phyloP scores from a whole-genome alignment of 2,888 invertebrate genomes.

The Limnephilus rhombicus region DNA sequence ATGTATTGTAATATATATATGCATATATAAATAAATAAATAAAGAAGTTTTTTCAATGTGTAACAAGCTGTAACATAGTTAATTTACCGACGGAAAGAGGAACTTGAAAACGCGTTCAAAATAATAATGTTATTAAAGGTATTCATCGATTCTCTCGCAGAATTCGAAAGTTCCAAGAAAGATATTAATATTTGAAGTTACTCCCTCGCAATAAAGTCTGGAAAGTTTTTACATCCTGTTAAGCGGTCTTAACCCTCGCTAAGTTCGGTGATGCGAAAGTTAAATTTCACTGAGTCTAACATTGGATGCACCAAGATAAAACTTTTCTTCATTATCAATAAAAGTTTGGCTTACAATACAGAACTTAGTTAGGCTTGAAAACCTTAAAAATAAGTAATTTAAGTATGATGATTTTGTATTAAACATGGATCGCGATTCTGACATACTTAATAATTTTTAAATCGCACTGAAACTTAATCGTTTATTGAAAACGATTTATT shows the following conservation, averaged over 20 bases:
- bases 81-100: not conserved
- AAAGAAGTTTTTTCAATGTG: too few species aligned
- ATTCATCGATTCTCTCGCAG: not conserved
- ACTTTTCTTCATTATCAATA: not conserved
- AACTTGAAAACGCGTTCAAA: not conserved
- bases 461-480: too few species aligned
- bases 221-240: not conserved
- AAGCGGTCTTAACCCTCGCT: not conserved
- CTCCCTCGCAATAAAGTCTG: not conserved
- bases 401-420: not conserved
- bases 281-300: slow-evolving; percentile 17
- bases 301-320: slow-evolving; percentile 14
- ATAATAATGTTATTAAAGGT: not conserved
- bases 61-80: not conserved
- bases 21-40: too few species aligned
- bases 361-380: not conserved
- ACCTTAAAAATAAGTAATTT: not conserved
- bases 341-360: not conserved
- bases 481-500: not conserved
- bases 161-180: not conserved
- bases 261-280: slow-evolving; percentile 30
- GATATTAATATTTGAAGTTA: not conserved
- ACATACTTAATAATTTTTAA: too few species aligned
- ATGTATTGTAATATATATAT: too few species aligned
- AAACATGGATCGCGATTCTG: not conserved